phyloP scores from a whole-genome alignment of 2,888 invertebrate genomes.

The Pandemis heparana region DNA sequence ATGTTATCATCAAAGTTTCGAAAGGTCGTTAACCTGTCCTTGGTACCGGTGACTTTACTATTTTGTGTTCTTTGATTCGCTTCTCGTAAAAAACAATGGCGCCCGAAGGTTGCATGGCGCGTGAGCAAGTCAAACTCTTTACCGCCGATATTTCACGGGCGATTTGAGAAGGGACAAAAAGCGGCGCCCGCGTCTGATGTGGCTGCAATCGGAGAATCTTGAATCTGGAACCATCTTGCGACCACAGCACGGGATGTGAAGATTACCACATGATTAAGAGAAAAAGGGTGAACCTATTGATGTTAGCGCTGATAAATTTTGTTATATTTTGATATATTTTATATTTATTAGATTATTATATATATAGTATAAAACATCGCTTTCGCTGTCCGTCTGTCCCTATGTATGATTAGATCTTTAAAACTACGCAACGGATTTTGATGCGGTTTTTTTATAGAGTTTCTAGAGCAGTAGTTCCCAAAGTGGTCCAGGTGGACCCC shows the following conservation, averaged over 20 bases:
- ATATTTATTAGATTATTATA: too few relatives aligned
- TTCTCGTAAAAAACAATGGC: constrained; percentile 31
- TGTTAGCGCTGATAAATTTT: too few relatives aligned
- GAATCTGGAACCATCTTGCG: constrained; percentile 20
- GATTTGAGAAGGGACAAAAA: constrained; percentile 67
- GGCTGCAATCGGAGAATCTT: constrained; percentile 44
- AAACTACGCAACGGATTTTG: too few relatives aligned
- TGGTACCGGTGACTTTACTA: constrained; percentile 28
- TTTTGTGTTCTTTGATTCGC: constrained; percentile 37
- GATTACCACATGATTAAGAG: neutral
- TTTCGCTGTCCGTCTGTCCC: too few relatives aligned
- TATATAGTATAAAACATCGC: too few relatives aligned
- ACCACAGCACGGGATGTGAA: neutral
- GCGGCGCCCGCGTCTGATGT: constrained; percentile 56
- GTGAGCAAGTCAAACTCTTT: constrained; percentile 52
- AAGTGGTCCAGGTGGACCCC: too few relatives aligned
- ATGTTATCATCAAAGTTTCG: constrained; percentile 12
- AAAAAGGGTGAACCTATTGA: neutral
- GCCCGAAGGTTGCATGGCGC: constrained; percentile 25
- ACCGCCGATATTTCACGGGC: constrained; percentile 65
- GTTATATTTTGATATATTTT: too few relatives aligned
- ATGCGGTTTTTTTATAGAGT: too few relatives aligned
- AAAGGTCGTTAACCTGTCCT: constrained; percentile 37
- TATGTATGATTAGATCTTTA: too few relatives aligned
- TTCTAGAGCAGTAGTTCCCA: too few relatives aligned